Evolutionary conservation across 2,888 invertebrate genomes (phyloP).

Genomic region (Conus canariensis): DNA sequence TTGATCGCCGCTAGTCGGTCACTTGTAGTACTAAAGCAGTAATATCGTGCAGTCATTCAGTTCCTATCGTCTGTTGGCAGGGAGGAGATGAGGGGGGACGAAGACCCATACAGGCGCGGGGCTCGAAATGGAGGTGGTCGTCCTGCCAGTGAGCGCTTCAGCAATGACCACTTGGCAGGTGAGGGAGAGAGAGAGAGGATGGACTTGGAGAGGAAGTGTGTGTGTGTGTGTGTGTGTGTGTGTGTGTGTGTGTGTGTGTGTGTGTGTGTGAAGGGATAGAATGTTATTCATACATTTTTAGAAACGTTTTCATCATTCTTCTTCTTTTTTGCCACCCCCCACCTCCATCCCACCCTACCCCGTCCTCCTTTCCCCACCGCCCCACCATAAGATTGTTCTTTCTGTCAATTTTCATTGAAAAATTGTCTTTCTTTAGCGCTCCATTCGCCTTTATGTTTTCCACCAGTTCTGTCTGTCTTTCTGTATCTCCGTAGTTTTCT

Average conservation of each 20-base stretch:
- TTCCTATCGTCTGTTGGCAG: not conserved
- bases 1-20: too few species aligned
- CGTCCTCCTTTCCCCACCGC: not conserved
- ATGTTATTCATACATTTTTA: not conserved
- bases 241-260: not conserved
- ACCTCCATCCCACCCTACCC: not conserved
- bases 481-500: not conserved
- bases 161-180: conserved; percentile 41
- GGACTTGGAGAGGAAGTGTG: not conserved
- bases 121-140: conserved; percentile 34
- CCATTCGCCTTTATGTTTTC: not conserved
- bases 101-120: conserved; percentile 41
- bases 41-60: too few species aligned
- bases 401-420: not conserved
- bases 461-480: not conserved
- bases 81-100: conserved; percentile 45
- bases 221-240: not conserved
- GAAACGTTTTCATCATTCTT: too few species aligned
- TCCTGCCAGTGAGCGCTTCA: conserved; percentile 38
- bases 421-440: not conserved
- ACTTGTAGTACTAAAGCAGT: too few species aligned
- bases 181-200: not conserved
- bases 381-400: too few species aligned
- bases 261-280: not conserved
- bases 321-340: not conserved